Evolutionary conservation across 2,888 invertebrate species (phyloP).

Genomic region (Galeruca laticollis): DNA sequence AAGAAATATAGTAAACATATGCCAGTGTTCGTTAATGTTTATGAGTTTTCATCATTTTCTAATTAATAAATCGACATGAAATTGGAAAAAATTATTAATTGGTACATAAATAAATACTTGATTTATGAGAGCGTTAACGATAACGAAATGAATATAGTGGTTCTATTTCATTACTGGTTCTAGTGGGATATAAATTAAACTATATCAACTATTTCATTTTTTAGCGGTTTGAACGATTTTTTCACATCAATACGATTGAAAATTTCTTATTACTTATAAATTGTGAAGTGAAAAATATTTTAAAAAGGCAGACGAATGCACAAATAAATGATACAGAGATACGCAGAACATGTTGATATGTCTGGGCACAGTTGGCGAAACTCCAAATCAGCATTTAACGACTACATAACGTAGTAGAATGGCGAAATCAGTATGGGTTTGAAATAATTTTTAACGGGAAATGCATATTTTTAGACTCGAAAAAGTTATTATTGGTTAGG

Average conservation of each 20-base stretch:
- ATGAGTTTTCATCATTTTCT: not conserved
- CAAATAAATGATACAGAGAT: conserved; percentile 14
- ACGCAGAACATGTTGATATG: not conserved
- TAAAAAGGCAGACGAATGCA: conserved; percentile 10
- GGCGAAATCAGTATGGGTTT: not conserved
- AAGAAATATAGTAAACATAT: not conserved
- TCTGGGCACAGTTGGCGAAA: conserved; percentile 8
- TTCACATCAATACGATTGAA: not conserved
- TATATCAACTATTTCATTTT: too few species aligned
- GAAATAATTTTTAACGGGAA: not conserved
- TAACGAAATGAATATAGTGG: too few species aligned
- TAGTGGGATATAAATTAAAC: too few species aligned
- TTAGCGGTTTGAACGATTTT: too few species aligned
- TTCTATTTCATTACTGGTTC: too few species aligned
- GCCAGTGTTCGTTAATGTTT: not conserved
- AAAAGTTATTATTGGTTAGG: not conserved
- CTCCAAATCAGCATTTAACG: conserved; percentile 11
- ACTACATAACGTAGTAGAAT: not conserved
- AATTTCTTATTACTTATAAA: not conserved
- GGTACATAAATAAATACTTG: too few species aligned
- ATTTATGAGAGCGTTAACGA: too few species aligned
- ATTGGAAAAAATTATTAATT: too few species aligned
- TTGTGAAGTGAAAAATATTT: not conserved
- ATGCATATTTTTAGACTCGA: not conserved
- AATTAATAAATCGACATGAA: too few species aligned